Percentiles rank a stretch among this genome's conserved stretches.
Conservation (phyloP, 1,140 invertebrate genomes). For the Meloidogyne chitwoodi region DNA sequence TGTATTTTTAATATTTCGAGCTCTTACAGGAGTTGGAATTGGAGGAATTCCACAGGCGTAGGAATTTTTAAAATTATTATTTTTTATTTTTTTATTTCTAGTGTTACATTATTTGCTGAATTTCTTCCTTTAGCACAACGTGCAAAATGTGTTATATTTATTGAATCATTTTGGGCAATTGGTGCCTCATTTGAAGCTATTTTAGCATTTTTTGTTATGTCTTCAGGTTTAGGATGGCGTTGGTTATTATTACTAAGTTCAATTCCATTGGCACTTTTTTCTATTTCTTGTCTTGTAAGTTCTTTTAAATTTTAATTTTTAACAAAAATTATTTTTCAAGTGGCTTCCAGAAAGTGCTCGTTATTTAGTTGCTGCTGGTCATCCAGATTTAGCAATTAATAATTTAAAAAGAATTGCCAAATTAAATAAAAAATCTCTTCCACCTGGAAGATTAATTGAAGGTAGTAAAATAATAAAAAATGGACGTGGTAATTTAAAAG, state of each 20-base stretch:
- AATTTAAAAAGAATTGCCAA: conserved; percentile 78
- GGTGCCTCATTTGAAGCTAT: conserved; percentile 71
- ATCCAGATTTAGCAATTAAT: conserved; percentile 76
- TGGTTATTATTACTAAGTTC: conserved; percentile 83
- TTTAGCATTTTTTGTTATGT: conserved; percentile 80
- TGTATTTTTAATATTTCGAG: conserved; percentile 82
- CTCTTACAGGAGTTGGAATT: conserved; percentile 88
- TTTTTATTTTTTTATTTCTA: conserved; percentile 64
- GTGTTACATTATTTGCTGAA: conserved; percentile 87
- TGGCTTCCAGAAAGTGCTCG: conserved; percentile 88
- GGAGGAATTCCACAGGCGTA: conserved; percentile 93
- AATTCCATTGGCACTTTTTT: conserved; percentile 77
- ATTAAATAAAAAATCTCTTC: conserved; percentile 83
- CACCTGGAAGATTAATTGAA: conserved; percentile 78
- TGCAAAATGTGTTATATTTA: conserved; percentile 84
- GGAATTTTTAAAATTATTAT: conserved; percentile 62
- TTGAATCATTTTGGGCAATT: conserved; percentile 94
- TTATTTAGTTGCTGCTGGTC: conserved; percentile 78
- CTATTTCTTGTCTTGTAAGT: conserved; percentile 63
- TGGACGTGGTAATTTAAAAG: conserved; percentile 46
- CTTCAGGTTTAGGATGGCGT: conserved; percentile 79
- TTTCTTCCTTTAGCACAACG: conserved; percentile 86
- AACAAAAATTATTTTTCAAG: conserved; percentile 62
- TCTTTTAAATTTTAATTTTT: neutral
- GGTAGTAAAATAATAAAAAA: conserved; percentile 66